These are phyloP conservation scores for Philonicus albiceps DNA, from an alignment of 2,888 invertebrate species.

Conservation along the genomic window DNA sequence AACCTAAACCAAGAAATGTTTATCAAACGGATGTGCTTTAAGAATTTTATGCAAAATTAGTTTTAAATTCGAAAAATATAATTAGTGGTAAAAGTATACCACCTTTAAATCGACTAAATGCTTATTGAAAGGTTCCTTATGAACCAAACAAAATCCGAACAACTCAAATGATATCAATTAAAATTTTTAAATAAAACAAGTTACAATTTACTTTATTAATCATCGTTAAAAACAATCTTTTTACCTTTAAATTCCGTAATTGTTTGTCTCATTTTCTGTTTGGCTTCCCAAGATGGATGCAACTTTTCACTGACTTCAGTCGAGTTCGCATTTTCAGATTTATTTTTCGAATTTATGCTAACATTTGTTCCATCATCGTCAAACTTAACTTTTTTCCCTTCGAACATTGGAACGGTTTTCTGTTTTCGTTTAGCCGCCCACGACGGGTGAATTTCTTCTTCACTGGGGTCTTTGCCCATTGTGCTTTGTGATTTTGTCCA, in stretches of 20 bases:
- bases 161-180: not conserved
- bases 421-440: constrained; percentile 48
- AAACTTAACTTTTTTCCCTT: not conserved
- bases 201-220: not conserved
- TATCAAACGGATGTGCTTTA: constrained; percentile 63
- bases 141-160: not conserved
- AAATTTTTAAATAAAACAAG: not conserved
- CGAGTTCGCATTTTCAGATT: not conserved
- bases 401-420: constrained; percentile 48
- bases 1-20: constrained; percentile 62
- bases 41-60: not conserved
- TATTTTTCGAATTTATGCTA: not conserved
- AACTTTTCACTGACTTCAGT: constrained; percentile 33
- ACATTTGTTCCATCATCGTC: not conserved
- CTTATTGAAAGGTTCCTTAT: too few relatives aligned
- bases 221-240: constrained; percentile 57
- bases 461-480: not conserved
- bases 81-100: not conserved
- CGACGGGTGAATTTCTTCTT: not conserved
- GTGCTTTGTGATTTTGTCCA: not conserved
- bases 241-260: constrained; percentile 57
- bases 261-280: constrained; percentile 56
- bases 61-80: not conserved
- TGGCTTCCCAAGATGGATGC: constrained; percentile 61
- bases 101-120: not conserved